Conservation (phyloP, 2,113 vertebrate genomes). For the Piaya cayana region DNA sequence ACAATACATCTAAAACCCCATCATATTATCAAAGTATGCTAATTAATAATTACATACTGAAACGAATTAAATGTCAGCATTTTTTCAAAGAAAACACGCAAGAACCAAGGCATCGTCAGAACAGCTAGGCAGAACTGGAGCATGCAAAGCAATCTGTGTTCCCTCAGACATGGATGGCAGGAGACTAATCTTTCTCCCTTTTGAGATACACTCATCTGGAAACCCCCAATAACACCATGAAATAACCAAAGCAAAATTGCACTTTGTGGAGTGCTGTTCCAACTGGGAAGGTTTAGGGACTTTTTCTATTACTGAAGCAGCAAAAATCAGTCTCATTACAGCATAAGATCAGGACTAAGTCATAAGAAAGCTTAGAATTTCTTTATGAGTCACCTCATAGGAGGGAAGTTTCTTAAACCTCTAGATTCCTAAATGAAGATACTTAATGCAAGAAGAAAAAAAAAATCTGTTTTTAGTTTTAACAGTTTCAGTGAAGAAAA, state of each 20-base stretch:
- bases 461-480: background rate
- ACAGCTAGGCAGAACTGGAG: background rate
- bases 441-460: background rate
- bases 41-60: background rate
- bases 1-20: background rate
- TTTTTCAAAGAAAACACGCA: background rate
- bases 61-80: background rate
- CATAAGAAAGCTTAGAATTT: background rate
- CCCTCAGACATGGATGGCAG: background rate
- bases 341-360: background rate
- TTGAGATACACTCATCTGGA: background rate
- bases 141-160: background rate
- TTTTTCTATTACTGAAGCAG: background rate
- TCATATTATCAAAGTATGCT: background rate
- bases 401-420: background rate
- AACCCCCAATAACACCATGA: background rate
- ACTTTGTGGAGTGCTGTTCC: background rate
- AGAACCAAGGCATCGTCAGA: background rate
- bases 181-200: background rate
- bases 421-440: background rate
- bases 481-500: background rate
- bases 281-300: background rate
- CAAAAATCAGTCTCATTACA: background rate
- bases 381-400: background rate
- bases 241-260: background rate